Evolutionary conservation across 2,113 vertebrate genomes (phyloP).

Genomic region (Festucalex cinctus): DNA sequence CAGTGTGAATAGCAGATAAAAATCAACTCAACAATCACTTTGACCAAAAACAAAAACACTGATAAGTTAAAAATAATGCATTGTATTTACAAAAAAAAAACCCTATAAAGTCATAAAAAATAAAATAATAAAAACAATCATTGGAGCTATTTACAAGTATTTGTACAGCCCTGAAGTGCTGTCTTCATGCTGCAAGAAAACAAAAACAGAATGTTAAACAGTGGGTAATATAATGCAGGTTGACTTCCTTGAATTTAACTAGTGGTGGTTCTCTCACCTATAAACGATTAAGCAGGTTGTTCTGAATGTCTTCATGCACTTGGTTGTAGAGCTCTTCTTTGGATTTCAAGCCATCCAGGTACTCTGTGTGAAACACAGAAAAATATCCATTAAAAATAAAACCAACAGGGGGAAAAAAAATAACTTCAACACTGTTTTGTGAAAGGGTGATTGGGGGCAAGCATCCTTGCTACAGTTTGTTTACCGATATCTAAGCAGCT

Average conservation of each 20-base stretch:
- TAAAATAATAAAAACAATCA: conserved; percentile 18
- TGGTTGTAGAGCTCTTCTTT: conserved; percentile 75
- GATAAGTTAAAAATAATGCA: conserved; percentile 64
- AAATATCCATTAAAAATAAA: background rate
- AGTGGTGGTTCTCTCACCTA: conserved; percentile 67
- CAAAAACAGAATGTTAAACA: background rate
- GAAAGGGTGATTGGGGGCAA: background rate
- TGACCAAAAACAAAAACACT: conserved; percentile 20
- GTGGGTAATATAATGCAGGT: background rate
- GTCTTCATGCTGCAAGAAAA: conserved; percentile 63
- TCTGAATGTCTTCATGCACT: conserved; percentile 76
- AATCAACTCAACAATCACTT: conserved; percentile 8
- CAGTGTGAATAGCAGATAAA: conserved; percentile 1
- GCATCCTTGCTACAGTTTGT: background rate
- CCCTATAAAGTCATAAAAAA: conserved; percentile 12
- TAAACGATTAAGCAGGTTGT: conserved; percentile 76
- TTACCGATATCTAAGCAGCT: conserved; percentile 65
- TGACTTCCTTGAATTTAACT: background rate
- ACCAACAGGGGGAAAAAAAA: too few species aligned
- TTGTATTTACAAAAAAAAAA: conserved; percentile 36
- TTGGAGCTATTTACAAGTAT: conserved; percentile 69
- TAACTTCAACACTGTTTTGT: background rate
- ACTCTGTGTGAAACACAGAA: conserved; percentile 49
- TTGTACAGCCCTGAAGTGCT: conserved; percentile 56
- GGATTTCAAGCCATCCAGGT: conserved; percentile 71